These are phyloP conservation scores for Ctenopoma multispine DNA, from an alignment of 2,797 vertebrate species.

Conservation along the genomic window DNA sequence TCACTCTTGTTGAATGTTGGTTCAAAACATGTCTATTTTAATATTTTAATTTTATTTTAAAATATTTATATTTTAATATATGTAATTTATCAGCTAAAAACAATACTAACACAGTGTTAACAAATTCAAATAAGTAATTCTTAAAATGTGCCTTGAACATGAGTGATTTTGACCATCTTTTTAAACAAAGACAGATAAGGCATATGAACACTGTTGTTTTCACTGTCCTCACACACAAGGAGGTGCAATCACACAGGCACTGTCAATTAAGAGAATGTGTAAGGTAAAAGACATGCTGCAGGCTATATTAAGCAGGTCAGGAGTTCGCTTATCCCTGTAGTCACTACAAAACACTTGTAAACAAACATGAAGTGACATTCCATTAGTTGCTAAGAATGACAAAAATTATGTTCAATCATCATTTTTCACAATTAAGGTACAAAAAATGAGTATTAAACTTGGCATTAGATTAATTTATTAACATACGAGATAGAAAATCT, in stretches of 20 bases:
- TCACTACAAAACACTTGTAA: neutral
- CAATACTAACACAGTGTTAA: no score
- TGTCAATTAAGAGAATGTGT: slow-evolving; percentile 27
- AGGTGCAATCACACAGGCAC: slow-evolving; percentile 36
- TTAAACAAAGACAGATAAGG: neutral
- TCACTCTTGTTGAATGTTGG: no score
- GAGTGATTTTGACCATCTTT: neutral
- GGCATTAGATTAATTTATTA: neutral
- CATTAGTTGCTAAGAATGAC: neutral
- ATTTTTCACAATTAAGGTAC: neutral
- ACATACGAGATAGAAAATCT: neutral
- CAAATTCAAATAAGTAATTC: no score
- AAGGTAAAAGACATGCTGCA: slow-evolving; percentile 15
- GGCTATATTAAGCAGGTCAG: slow-evolving; percentile 21
- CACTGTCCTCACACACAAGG: slow-evolving; percentile 47
- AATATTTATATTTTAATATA: no score
- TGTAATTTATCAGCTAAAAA: no score
- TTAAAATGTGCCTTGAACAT: neutral
- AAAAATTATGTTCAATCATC: neutral
- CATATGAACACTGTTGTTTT: slow-evolving; percentile 12
- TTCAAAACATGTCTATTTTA: no score
- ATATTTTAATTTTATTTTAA: no score
- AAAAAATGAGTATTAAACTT: no score
- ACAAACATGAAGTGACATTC: neutral
- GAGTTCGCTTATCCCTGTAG: slow-evolving; percentile 18